Evolutionary conservation across 1,140 invertebrate species (phyloP).

Genomic region (Heliconius eleuchia): DNA sequence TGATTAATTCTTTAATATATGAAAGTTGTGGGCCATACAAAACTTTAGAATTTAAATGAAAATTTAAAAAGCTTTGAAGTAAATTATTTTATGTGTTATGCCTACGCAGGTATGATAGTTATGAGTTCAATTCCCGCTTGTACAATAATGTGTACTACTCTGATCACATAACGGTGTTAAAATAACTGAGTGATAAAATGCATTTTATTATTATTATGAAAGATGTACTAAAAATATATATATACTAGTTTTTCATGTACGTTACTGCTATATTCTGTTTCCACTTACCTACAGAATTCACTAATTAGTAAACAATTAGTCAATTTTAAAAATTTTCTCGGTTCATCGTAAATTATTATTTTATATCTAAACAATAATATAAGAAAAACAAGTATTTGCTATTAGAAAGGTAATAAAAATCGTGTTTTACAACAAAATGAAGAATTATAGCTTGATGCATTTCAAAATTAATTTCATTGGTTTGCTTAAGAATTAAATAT

Average conservation of each 20-base stretch:
- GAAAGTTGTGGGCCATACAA: neutral
- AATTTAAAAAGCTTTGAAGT: neutral
- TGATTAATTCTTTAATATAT: slow-evolving; percentile 3
- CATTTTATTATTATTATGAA: too few relatives aligned
- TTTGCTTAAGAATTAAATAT: slow-evolving; percentile 23
- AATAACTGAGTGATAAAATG: too few relatives aligned
- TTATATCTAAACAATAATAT: slow-evolving; percentile 5
- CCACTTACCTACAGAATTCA: neutral
- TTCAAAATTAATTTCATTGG: slow-evolving; percentile 12
- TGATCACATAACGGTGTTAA: too few relatives aligned
- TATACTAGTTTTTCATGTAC: neutral
- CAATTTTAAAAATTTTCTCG: neutral
- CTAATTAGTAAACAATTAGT: neutral
- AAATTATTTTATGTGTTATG: too few relatives aligned
- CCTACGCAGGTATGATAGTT: too few relatives aligned
- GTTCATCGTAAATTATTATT: neutral
- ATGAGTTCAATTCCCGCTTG: too few relatives aligned
- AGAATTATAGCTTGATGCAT: slow-evolving; percentile 5
- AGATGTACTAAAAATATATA: neutral
- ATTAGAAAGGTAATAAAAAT: neutral
- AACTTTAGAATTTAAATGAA: neutral
- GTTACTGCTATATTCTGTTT: neutral
- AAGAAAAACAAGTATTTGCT: neutral
- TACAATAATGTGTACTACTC: too few relatives aligned
- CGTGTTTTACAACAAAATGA: slow-evolving; percentile 5